Conservation (phyloP, 2,797 vertebrate genomes). For the Sebastes baramenuke region DNA sequence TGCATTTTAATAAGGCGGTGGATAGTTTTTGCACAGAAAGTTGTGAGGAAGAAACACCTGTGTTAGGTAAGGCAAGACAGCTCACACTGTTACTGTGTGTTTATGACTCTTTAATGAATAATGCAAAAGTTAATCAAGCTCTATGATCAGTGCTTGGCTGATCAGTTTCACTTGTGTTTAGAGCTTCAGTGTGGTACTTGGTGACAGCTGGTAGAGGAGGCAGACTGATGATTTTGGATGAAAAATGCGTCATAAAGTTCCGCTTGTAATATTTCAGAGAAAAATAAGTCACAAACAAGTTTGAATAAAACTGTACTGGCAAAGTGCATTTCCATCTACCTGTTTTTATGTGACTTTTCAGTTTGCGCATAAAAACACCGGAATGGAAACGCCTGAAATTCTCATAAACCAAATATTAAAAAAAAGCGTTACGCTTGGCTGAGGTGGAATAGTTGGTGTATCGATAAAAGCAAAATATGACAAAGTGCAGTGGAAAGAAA, state of each 20-base stretch:
- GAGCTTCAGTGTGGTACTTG: too few species aligned
- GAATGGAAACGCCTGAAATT: background rate
- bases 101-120: background rate
- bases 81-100: background rate
- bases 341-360: background rate
- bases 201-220: too few species aligned
- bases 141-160: too few species aligned
- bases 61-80: background rate
- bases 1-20: background rate
- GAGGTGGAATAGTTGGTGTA: background rate
- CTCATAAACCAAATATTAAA: accelerated
- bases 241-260: too few species aligned
- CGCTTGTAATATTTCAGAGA: too few species aligned
- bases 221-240: too few species aligned
- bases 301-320: background rate
- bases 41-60: background rate
- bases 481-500: too few species aligned
- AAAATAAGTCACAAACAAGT: too few species aligned
- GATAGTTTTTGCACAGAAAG: background rate
- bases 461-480: too few species aligned
- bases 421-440: background rate
- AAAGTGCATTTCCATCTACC: background rate
- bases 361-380: background rate
- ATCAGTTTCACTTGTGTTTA: too few species aligned
- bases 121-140: too few species aligned